A percentile compares a stretch with the other conserved stretches of the same genome.
These are phyloP conservation scores for Rhadina sibilatrix DNA, from an alignment of 2,113 vertebrate species.

Conservation along the genomic window DNA sequence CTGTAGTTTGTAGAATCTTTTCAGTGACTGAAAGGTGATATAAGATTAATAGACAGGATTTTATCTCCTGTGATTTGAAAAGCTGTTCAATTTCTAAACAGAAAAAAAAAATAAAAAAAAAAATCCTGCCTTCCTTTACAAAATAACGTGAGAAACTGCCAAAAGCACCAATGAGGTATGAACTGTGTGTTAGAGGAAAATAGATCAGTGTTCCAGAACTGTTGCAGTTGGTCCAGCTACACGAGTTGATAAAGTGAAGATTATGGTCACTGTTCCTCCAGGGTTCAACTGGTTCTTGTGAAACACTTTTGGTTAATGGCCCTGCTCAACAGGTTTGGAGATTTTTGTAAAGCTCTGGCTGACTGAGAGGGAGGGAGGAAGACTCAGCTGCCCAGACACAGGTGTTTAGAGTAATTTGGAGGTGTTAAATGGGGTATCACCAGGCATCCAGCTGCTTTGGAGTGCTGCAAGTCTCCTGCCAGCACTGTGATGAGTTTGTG, in stretches of 20 bases:
- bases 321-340: neutral
- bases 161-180: neutral
- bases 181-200: neutral
- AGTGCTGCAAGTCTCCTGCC: neutral
- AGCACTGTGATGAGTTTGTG: neutral
- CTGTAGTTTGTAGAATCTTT: neutral
- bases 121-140: neutral
- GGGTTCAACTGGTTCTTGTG: neutral
- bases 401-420: neutral
- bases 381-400: neutral
- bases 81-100: neutral
- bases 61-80: neutral
- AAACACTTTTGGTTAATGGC: neutral
- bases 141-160: neutral
- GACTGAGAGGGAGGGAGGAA: neutral
- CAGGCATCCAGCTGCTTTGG: neutral
- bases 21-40: neutral
- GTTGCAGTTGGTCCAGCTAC: neutral
- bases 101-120: neutral
- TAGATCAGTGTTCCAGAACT: neutral
- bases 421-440: neutral
- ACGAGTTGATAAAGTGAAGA: neutral
- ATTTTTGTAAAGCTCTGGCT: neutral
- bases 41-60: neutral
- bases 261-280: neutral